Evolutionary conservation across 2,888 invertebrate species (phyloP), one percentile per base, ranked within the genome.

Genomic region (Myathropa florea): DNA sequence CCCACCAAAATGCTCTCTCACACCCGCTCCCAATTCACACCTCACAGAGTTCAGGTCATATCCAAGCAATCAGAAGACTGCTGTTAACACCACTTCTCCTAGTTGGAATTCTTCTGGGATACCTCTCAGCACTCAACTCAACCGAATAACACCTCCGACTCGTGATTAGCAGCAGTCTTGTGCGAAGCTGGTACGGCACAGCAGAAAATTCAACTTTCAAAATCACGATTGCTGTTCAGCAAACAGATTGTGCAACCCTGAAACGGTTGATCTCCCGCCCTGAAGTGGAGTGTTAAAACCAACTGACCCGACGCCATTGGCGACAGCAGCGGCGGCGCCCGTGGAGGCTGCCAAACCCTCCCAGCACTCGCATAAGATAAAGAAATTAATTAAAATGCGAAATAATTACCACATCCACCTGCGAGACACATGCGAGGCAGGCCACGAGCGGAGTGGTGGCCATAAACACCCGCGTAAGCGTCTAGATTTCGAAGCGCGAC

Each of bases 321-420:
- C 65, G 30, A 6, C 12, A 21, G 12, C 57, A 26, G 39, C 59
- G 65, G 10, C 70, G 36, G n/a, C 36, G 18, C 46, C 30, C 21
- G 30, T 23, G 14, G 39, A 33, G 18, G 46, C 18, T n/a, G 46
- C 46, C 46, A 7, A 46, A 46, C 79, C 36, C 64, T n/a, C 70
- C 78, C 59, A 64, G 24, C 46, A 23, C 23, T 33, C 12, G 2
- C 12, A 24, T 59, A 10, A 83, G 86, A 86, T 86, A 86, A 86
- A 70, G 65, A 79, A 86, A 86, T 86, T 86, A 86, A 86, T 86
- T 86, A 86, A 86, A 86, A 83, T 65, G 75, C 86, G 86, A 83
- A 86, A 86, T 83, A 86, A 86, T 86, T 79, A 83, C 86, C 78
- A 79, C 83, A 83, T 86, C 83, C 86, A 86, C 83, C 86, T 86